Base-by-base conservation (phyloP, 2,113 vertebrate genomes). In the Notarius lentiginosus region DNA sequence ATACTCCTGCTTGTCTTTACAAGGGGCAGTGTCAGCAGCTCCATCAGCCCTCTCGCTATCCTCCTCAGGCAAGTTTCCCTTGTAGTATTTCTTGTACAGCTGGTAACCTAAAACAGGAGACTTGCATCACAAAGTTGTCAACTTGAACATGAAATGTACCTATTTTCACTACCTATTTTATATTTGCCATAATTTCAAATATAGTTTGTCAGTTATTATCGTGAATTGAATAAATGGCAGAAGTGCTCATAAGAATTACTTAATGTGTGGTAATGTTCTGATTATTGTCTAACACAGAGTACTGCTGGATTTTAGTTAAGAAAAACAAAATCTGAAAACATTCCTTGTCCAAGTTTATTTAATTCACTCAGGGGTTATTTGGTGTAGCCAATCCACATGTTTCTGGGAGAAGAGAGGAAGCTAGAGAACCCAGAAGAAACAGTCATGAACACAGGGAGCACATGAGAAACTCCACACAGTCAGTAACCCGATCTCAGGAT, bases 71-170 rank as follows among this genome's bases (percentile, higher is more conserved):
- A 51, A 83, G 22, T 85, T 89, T 83, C 90, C 75, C 2, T 58
- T 2, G 0, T 0, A 58, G 0, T 0, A 0, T 76, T 77, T 94
- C 93, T 92, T 97, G 66, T 97, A 95, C 3, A 58, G 0, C 79
- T 93, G 90, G 86, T 97, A 98, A 0, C 22, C 98, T 99, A 90
- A 92, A 91, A 89, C 0, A 58, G 86, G 0, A 51, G 27, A 2
- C 41, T 80, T 61, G 87, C 56, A 18, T 81, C 5, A 9, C 8
- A 56, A n/a, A 22, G 1, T 7, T 17, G 5, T 27, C 30, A 65
- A 34, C 20, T 61, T 85, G 68, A 58, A 77, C 47, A 24, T 70
- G 47, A 76, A 14, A 55, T 65, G 1, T 51, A 73, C 34, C 49
- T 5, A 51, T 24, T 51, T 75, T 9, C 1, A 2, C 70, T 41